Evolutionary conservation across 2,797 vertebrate species (phyloP).

Genomic region (Trachops cirrhosus): DNA sequence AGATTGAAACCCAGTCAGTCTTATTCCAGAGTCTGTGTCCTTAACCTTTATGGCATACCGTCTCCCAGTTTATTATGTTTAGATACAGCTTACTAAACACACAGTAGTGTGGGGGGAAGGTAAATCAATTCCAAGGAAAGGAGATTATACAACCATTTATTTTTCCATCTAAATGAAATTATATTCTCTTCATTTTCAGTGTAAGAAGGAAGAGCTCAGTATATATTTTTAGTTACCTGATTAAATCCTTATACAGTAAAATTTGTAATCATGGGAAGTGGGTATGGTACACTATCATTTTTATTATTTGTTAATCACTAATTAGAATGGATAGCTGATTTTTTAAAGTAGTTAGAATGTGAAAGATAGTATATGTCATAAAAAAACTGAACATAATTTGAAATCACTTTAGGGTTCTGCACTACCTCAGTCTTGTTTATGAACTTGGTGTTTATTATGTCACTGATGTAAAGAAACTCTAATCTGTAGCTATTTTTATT

Average conservation of each 20-base stretch:
- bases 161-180: conserved; percentile 24
- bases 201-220: not conserved
- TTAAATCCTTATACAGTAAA: not conserved
- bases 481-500: conserved; percentile 30
- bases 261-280: conserved; percentile 31
- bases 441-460: conserved; percentile 41
- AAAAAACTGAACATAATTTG: not conserved
- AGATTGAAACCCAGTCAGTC: not conserved
- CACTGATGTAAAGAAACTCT: conserved; percentile 11
- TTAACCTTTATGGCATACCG: not conserved
- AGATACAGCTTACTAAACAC: not conserved
- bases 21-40: not conserved
- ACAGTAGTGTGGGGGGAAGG: not conserved
- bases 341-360: conserved; percentile 36
- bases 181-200: conserved; percentile 16
- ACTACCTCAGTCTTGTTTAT: conserved; percentile 34
- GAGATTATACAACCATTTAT: not conserved
- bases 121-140: not conserved
- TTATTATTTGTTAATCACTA: conserved; percentile 5
- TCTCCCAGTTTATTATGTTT: not conserved
- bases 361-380: not conserved
- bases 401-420: conserved; percentile 8
- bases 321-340: not conserved
- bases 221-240: not conserved
- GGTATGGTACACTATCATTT: not conserved